Evolutionary conservation across 2,113 vertebrate species (phyloP), one percentile per base, ranked within the genome.

Genomic region (Stomatorhinus ivindoensis): DNA sequence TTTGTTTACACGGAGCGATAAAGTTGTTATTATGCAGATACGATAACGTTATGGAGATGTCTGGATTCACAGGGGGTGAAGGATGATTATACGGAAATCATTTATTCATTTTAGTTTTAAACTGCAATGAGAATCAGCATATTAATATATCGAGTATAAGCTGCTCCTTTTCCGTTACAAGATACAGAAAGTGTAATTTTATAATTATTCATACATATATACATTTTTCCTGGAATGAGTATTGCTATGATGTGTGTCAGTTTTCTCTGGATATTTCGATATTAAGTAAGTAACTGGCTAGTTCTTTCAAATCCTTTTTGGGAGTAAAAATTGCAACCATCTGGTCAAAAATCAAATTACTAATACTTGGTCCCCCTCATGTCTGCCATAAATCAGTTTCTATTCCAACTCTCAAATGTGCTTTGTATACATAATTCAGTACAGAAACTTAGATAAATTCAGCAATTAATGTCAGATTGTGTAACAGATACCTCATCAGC

Each of bases 261-360:
- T 84, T 84, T 89, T 89, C 31, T 65, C 42, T 46, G 46, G 48
- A 89, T 84, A 24, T 87, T 89, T 76, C 21, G 39, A 76, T 39
- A 87, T 42, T 58, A 73, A 65, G 17, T 55, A 51, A 89, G 69
- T 58, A 89, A 89, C 42, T 84, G 85, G n/a, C 89, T 48, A 44
- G 53, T 10, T 35, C 58, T 76, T 89, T 76, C 21, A 89, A 31
- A 31, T 85, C 50, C 51, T 50, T 89, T 73, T 47, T 65, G 61
- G 15, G 46, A 87, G 69, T 51, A 76, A 85, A 89, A 53, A 87
- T 80, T 73, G 27, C 61, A 69, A 42, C 89, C 89, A 89, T 86
- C 89, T 89, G 89, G 84, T 48, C 84, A 13, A 65, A 69, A 48
- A 86, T 58, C 84, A 53, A 87, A 87, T 89, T 85, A 73, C 86